phyloP scores from a whole-genome alignment of 2,113 vertebrate species.

The Chloropsis hardwickii region DNA sequence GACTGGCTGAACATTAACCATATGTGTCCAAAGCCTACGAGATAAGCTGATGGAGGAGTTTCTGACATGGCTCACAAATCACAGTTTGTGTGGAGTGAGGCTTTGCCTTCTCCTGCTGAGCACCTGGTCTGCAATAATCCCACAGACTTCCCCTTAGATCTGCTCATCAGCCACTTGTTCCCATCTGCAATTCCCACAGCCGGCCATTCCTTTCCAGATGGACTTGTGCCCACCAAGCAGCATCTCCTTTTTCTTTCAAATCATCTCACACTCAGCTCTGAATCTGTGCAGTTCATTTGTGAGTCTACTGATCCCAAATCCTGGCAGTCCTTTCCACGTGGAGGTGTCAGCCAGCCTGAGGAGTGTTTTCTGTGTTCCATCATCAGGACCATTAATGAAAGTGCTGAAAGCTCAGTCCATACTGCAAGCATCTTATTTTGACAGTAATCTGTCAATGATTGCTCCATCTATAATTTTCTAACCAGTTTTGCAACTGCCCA shows the following conservation, averaged over 20 bases:
- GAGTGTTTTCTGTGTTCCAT: neutral
- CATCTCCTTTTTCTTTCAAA: neutral
- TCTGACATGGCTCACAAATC: neutral
- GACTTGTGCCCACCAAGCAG: neutral
- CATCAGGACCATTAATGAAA: neutral
- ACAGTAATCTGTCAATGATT: slow-evolving; percentile 50
- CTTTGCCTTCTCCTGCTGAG: neutral
- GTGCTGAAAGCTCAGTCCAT: slow-evolving; percentile 13
- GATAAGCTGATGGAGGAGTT: neutral
- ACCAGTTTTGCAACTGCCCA: neutral
- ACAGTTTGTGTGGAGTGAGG: neutral
- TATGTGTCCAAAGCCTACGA: neutral
- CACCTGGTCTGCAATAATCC: neutral
- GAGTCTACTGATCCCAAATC: neutral
- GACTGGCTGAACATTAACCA: neutral
- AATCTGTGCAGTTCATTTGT: neutral
- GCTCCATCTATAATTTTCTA: slow-evolving; percentile 48
- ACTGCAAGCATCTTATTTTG: neutral
- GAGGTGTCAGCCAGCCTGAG: slow-evolving; percentile 14
- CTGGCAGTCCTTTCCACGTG: neutral
- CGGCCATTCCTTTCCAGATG: neutral
- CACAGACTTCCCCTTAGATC: neutral
- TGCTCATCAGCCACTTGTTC: neutral
- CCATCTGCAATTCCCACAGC: neutral
- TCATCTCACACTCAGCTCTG: neutral